Conservation (phyloP, 2,113 vertebrate genomes). For the Suricata suricatta region DNA sequence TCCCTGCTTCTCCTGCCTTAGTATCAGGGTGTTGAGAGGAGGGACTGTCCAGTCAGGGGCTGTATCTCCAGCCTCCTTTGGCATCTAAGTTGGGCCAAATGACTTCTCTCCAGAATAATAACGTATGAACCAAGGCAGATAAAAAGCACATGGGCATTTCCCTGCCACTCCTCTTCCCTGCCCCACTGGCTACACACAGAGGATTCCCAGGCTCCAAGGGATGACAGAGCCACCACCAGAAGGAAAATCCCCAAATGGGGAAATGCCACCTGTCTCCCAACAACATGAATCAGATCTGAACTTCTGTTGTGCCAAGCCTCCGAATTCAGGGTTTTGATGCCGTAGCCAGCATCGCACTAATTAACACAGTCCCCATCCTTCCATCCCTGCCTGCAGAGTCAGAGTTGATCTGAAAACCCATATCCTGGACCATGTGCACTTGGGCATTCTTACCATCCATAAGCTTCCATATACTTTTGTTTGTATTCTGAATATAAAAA, state of each 20-base stretch:
- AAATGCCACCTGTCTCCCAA: not conserved
- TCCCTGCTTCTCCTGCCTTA: not conserved
- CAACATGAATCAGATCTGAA: not conserved
- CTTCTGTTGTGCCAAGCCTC: not conserved
- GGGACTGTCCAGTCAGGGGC: too few species aligned
- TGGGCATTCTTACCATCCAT: not conserved
- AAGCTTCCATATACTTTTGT: not conserved
- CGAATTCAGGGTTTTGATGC: not conserved
- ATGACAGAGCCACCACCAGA: too few species aligned
- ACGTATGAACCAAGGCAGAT: not conserved
- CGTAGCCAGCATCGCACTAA: not conserved
- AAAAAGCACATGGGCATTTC: not conserved
- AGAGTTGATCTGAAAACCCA: not conserved
- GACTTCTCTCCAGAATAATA: not conserved
- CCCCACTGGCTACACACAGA: not conserved
- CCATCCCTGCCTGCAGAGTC: rapidly evolving
- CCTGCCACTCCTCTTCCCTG: not conserved
- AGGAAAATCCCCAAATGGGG: not conserved
- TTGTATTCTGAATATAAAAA: not conserved
- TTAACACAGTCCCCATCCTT: not conserved
- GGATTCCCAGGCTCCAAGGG: not conserved
- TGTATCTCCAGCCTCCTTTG: not conserved
- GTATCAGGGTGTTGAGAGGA: not conserved
- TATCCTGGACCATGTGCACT: rapidly evolving
- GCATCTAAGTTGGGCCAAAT: not conserved